Evolutionary conservation across 2,113 vertebrate genomes (phyloP).

Genomic region (Datnioides undecimradiatus): DNA sequence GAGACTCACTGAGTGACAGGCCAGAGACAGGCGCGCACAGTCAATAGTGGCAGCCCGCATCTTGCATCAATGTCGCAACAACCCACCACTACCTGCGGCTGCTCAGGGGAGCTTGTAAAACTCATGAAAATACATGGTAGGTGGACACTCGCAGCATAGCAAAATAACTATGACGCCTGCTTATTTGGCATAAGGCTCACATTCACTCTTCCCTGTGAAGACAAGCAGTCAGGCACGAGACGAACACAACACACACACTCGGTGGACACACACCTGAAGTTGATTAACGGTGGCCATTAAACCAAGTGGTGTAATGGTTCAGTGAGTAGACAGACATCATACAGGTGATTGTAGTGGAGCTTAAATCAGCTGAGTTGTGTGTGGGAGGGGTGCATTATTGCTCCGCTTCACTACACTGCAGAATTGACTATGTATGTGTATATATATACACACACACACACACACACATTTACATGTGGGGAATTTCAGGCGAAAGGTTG

Average conservation of each 20-base stretch:
- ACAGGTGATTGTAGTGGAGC: slow-evolving; percentile 44
- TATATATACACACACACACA: neutral
- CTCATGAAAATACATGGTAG: slow-evolving; percentile 53
- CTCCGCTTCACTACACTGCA: neutral
- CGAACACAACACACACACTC: slow-evolving; percentile 29
- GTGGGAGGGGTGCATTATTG: neutral
- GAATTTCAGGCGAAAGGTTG: slow-evolving; percentile 4
- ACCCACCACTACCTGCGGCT: slow-evolving; percentile 37
- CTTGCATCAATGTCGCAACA: slow-evolving; percentile 56
- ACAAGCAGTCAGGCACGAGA: slow-evolving; percentile 23
- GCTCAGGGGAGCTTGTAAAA: slow-evolving; percentile 34
- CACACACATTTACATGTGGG: neutral
- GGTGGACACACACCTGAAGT: slow-evolving; percentile 20
- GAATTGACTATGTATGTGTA: too few species aligned
- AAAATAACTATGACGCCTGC: slow-evolving; percentile 21
- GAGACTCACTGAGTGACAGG: slow-evolving; percentile 73
- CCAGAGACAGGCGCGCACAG: slow-evolving; percentile 58
- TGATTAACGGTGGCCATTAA: slow-evolving; percentile 42
- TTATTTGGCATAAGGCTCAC: slow-evolving; percentile 38
- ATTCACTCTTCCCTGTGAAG: slow-evolving; percentile 3
- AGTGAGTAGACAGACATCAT: slow-evolving; percentile 33
- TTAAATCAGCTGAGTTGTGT: slow-evolving; percentile 24
- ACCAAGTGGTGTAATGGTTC: slow-evolving; percentile 43
- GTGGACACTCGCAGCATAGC: slow-evolving; percentile 25
- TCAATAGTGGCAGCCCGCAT: slow-evolving; percentile 78